Base-by-base conservation (phyloP, 2,113 vertebrate species). In the Dissostichus mawsoni region DNA sequence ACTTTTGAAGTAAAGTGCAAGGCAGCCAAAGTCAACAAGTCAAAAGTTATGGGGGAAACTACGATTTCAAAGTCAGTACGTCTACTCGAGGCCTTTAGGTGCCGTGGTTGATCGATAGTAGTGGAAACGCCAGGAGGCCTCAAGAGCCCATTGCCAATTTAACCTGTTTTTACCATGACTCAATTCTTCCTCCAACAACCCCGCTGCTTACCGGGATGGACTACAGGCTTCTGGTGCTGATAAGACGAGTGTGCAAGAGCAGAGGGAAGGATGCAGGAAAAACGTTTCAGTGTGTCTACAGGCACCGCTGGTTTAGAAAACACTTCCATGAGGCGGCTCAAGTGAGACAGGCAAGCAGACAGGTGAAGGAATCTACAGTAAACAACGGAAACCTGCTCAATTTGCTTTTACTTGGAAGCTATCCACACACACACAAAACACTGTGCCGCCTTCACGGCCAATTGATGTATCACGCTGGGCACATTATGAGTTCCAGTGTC, bases 71-170 rank as follows among this genome's bases (percentile, higher is more conserved):
- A 78, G 68, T 69, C 45, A 78, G 80, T 78, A 36, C 58, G 11
- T 87, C 63, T 72, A 53, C 63, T 79, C 80, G 57, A 70, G 80
- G 76, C 85, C 87, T 89, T 78, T 29, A 81, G 90, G 89, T 72
- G 68, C 62, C 8, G 82, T 92, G 85, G 80, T 89, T 86, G 85
- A 91, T 90, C 80, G 41, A 87, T 91, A 77, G 84, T 93, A 88
- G 90, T 89, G 74, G 81, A 88, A 91, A 90, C 5, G 18, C 57
- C 71, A 81, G 81, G 70, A 81, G 73, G 80, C 84, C 78, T 87
- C 83, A 55, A 74, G 78, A 87, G 81, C 56, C 83, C 63, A 55
- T 83, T 87, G 87, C 82, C 88, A 80, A 92, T 92, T 82, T 74
- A 83, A 87, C 84, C 72, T 82, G 69, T 83, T 90, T 57, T 48